A percentile compares a stretch with the other conserved stretches of the same genome.
Conservation (phyloP, 2,113 vertebrate species). For the Australoheros scitulus region DNA sequence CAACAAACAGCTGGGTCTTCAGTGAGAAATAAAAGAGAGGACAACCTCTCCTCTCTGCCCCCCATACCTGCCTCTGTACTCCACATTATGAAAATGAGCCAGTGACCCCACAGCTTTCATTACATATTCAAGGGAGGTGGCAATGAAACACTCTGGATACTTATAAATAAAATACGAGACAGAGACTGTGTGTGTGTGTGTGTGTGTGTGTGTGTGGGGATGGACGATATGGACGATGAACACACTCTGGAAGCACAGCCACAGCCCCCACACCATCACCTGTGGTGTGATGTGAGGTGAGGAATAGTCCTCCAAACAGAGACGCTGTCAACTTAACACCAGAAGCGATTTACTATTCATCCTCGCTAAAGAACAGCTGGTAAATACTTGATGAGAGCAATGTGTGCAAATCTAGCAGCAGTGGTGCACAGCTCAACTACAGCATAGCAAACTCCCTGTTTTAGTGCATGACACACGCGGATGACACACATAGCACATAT, state of each 20-base stretch:
- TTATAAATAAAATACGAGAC: conserved; percentile 57
- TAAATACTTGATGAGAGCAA: conserved; percentile 58
- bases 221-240: conserved; percentile 7
- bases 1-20: conserved; percentile 1
- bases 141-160: conserved; percentile 53
- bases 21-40: neutral
- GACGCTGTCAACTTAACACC: conserved; percentile 20
- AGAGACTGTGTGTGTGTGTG: neutral
- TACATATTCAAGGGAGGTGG: conserved; percentile 73
- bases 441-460: conserved; percentile 9
- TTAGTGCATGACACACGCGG: conserved; percentile 12
- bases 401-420: conserved; percentile 33
- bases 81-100: conserved; percentile 83
- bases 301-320: neutral
- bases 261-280: neutral
- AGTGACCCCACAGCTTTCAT: conserved; percentile 80
- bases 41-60: conserved; percentile 29
- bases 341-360: conserved; percentile 52
- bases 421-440: conserved; percentile 3
- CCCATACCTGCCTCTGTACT: conserved; percentile 48
- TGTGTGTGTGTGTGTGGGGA: neutral
- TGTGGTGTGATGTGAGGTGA: neutral
- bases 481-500: neutral
- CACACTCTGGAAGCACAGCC: conserved; percentile 27
- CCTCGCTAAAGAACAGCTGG: conserved; percentile 46